Evolutionary conservation across 1,140 invertebrate species (phyloP), one percentile per base, ranked within the genome.

Genomic region (Drosophila guanche): DNA sequence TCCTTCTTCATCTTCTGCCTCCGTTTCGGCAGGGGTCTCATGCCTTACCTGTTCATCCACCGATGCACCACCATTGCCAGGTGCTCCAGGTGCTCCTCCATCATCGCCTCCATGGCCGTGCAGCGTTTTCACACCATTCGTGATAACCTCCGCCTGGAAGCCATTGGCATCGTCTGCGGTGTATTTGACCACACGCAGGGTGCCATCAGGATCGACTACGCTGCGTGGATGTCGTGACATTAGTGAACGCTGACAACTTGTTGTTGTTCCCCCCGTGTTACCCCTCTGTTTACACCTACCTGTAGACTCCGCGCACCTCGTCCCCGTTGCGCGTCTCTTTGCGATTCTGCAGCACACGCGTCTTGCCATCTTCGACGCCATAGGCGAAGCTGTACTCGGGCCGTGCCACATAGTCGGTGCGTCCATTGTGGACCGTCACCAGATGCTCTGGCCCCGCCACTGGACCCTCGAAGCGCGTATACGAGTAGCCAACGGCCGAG

Each of bases 301-400:
- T 94, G 91, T 95, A 96, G 80, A 94, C 93, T 22, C 95, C 95
- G 16, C 92, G 91, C 22, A 96, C 95, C 2, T 93, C 92, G 77
- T 96, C 95, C 37, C 95, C 95, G 63, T 95, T 93, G 42, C 95
- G 93, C 42, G 92, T 93, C 89, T 96, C 95, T 69, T 94, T 93
- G 66, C 95, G 94, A 68, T 93, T 94, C 89, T 96, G 95, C 54
- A 93, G 93, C 90, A 96, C 95, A 45, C 95, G 94, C 68, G 93
- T 95, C 76, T 93, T 92, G 2, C 94, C 93, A 91, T 95, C 95
- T 62, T 94, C 93, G 10, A 95, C 94, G 41, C 94, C 95, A 81
- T 95, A 95, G 1, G 94, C 92, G 86, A 95, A 95, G 33, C 93
- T 92, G 72, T 95, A 95, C 80, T 95, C 94, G 4, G 94, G 94